Base-by-base conservation (phyloP, 2,888 invertebrate species). In the Tiliacea aurago region DNA sequence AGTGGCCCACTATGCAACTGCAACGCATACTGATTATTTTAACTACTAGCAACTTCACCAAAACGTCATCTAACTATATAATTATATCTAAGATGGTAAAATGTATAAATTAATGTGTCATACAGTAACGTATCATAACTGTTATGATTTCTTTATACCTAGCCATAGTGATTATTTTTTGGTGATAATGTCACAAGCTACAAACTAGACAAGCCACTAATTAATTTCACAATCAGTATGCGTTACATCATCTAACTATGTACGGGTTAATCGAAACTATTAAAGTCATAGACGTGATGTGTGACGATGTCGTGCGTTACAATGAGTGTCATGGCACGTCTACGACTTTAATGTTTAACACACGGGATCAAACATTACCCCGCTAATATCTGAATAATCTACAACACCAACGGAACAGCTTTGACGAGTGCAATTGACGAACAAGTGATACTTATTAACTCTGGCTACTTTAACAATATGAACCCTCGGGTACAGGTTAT, bases 391-490 rank as follows among this genome's bases (percentile, higher is more conserved):
- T 91, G 92, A 93, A 91, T 92, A 91, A 86, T 87, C 88, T 88
- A 92, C 92, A 92, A 94, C 90, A 91, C 93, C 93, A 95, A 94
- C 91, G 90, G 94, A 94, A 93, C 93, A 93, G 93, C 93, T 93
- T 92, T 93, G 93, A 95, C 93, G 93, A 90, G 96, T 96, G 96
- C 96, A 95, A 95, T 96, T 95, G 94, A 96, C 96, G 94, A 96
- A 96, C 96, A 93, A 96, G 96, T 96, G 96, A 94, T 94, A 93
- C 94, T 94, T 94, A 94, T 91, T 90, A 94, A 94, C 90, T 82
- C 84, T 92, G 93, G 92, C 95, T 96, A 96, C 93, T 88, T 94
- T 93, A 96, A 96, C 95, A 95, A 95, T 94, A 94, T 91, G 92
- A 92, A 93, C 93, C 93, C 92, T 93, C 90, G 90, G 93, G 92